Evolutionary conservation across 2,113 vertebrate genomes (phyloP).

Genomic region (Kryptolebias marmoratus): DNA sequence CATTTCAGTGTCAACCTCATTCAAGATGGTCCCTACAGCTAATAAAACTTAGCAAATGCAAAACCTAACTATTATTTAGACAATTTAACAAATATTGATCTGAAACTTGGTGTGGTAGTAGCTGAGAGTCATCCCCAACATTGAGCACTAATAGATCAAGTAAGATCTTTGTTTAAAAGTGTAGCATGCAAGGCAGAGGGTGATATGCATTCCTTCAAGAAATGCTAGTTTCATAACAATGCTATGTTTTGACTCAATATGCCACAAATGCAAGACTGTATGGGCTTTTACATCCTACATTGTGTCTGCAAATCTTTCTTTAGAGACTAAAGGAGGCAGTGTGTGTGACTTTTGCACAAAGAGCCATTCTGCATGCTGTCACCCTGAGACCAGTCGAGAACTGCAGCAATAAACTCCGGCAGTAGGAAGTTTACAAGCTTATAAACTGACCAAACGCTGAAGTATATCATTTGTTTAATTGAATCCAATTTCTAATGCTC

Average conservation of each 20-base stretch:
- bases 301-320: not conserved
- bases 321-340: not conserved
- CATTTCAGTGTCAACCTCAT: too few relatives aligned
- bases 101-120: too few relatives aligned
- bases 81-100: too few relatives aligned
- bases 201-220: too few relatives aligned
- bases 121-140: too few relatives aligned
- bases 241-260: not conserved
- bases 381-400: not conserved
- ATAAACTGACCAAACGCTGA: not conserved
- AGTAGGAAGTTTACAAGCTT: not conserved
- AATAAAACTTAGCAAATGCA: too few relatives aligned
- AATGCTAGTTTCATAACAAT: not conserved
- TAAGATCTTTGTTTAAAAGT: too few relatives aligned
- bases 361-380: not conserved
- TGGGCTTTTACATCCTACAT: not conserved
- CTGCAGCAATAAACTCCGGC: not conserved
- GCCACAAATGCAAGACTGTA: not conserved
- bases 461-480: not conserved
- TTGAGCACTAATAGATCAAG: too few relatives aligned
- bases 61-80: too few relatives aligned
- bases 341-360: not conserved
- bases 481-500: not conserved
- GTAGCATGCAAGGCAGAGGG: too few relatives aligned
- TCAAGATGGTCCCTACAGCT: too few relatives aligned